Base-by-base conservation (phyloP, 2,888 invertebrate genomes). In the Apomyelois bistriatella region DNA sequence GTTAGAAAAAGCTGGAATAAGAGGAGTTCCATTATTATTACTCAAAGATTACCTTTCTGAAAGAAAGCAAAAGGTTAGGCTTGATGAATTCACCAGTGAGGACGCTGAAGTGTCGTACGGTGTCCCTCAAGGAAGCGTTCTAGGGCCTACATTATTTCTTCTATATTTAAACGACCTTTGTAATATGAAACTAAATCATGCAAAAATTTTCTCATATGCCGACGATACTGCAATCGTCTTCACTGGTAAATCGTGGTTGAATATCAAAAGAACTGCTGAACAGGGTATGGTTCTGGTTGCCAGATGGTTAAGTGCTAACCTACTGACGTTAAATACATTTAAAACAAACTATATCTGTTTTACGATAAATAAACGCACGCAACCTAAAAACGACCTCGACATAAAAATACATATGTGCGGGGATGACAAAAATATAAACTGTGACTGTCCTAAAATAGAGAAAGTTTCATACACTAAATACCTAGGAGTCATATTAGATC, bases 101-200 rank as follows among this genome's bases (percentile, higher is more conserved):
- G 42, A 12, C 12, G 12, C 28, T 1, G 28, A 5, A 1, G 7
- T 28, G n/a, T n/a, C n/a, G n/a, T n/a, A n/a, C n/a, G n/a, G n/a
- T n/a, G n/a, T n/a, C n/a, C n/a, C n/a, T n/a, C n/a, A 42, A 42
- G 42, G 42, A 3, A 42, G 42, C 12, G 42, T 42, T 12, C n/a
- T 42, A 9, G 42, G 42, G 6, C 42, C 42, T n/a, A 42, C 28
- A 12, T 7, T 42, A 12, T 42, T 42, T 12, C 42, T 42, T 8
- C 3, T 42, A 6, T 49, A 50, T 35, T 53, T 42, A 2, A 42
- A 42, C 12, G 42, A 42, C 42, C 12, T 42, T 1, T 42, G 42
- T 12, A 42, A 28, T 12, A 42, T 42, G 42, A n/a, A 22, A 42
- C 4, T 42, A 28, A 22, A 28, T 4, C 10, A 42, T 6, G 42